phyloP scores from a whole-genome alignment of 1,140 invertebrate genomes.

The Lasioglossum baleicum region DNA sequence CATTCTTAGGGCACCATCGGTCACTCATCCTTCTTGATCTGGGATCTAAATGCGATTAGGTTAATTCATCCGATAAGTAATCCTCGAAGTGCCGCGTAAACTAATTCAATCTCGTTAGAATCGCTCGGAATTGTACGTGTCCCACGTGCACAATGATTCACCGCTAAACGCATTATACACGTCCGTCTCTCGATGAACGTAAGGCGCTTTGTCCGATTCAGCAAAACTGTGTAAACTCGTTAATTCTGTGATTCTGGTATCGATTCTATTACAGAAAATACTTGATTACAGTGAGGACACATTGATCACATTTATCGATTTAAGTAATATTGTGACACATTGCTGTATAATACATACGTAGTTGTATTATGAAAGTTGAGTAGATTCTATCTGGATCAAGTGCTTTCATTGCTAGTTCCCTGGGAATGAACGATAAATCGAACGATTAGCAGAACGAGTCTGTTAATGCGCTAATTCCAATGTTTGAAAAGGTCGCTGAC shows the following conservation, averaged over 20 bases:
- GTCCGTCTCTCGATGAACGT: not conserved
- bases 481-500: conserved; percentile 18
- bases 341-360: not conserved
- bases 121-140: conserved; percentile 2
- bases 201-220: not conserved
- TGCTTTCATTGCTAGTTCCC: not conserved
- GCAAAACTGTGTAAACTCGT: not conserved
- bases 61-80: conserved; percentile 27
- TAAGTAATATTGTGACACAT: not conserved
- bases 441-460: too few relatives aligned
- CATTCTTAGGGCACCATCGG: not conserved
- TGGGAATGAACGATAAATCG: not conserved
- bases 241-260: not conserved
- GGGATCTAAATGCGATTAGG: conserved; percentile 23
- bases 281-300: too few relatives aligned
- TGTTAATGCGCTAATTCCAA: conserved; percentile 28
- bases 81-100: conserved; percentile 20
- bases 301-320: not conserved
- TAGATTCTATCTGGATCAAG: not conserved
- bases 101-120: conserved; percentile 52
- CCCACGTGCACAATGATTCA: conserved; percentile 10
- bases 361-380: not conserved
- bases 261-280: not conserved
- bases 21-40: not conserved
- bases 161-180: conserved; percentile 32